Evolutionary conservation across 2,113 vertebrate species (phyloP).

Genomic region (Sorex araneus): DNA sequence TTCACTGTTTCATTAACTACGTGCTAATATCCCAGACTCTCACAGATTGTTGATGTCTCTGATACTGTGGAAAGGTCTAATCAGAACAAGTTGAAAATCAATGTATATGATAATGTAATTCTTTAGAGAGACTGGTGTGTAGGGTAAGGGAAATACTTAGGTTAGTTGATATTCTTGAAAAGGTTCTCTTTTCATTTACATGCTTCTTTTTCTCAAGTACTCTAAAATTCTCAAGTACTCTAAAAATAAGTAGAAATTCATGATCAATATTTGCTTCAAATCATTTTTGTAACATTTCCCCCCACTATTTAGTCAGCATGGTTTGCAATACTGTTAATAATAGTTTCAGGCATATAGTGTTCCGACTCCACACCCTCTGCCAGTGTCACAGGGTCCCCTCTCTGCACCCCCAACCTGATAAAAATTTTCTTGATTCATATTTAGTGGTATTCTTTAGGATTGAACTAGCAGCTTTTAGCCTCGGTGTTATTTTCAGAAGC

Average conservation of each 20-base stretch:
- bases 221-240: background rate
- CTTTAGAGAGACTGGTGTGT: constrained; percentile 14
- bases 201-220: constrained; percentile 16
- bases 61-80: background rate
- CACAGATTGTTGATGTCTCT: background rate
- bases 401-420: too few species aligned
- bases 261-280: constrained; percentile 11
- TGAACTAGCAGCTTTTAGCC: background rate
- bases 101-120: background rate
- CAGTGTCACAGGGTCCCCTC: too few species aligned
- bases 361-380: too few species aligned
- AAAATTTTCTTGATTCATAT: background rate
- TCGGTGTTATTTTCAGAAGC: constrained; percentile 36
- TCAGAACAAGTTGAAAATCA: background rate
- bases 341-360: too few species aligned
- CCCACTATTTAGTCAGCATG: too few species aligned
- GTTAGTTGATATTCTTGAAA: constrained; percentile 13
- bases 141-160: background rate
- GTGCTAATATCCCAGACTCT: background rate
- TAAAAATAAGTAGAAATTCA: constrained; percentile 39
- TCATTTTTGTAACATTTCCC: too few species aligned
- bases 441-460: background rate
- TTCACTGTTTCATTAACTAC: background rate
- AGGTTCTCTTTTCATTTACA: background rate
- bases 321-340: too few species aligned